phyloP scores from a whole-genome alignment of 2,797 vertebrate genomes.

The Sebastiscus albofasciatus region DNA sequence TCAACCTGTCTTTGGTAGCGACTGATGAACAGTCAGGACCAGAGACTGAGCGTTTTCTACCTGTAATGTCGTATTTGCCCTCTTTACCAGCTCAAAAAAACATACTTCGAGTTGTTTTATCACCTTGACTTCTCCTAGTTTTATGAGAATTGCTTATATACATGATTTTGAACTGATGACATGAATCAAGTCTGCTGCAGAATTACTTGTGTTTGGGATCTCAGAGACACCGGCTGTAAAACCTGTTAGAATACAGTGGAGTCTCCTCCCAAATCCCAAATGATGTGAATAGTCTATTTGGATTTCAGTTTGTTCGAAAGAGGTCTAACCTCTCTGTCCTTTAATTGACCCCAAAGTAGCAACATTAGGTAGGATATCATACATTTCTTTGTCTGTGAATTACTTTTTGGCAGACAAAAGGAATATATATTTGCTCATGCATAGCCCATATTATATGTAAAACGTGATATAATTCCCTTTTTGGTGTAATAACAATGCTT shows the following conservation, averaged over 20 bases:
- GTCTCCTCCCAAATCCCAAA: not conserved
- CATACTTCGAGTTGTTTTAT: not conserved
- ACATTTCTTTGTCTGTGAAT: not conserved
- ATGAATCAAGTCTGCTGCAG: not conserved
- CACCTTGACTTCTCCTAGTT: not conserved
- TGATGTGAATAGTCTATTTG: not conserved
- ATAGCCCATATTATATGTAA: not conserved
- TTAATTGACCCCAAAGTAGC: not conserved
- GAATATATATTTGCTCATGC: not conserved
- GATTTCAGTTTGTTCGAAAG: not conserved
- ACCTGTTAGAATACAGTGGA: not conserved
- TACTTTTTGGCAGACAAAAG: not conserved
- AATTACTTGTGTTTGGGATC: too few species aligned
- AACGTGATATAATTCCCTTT: not conserved
- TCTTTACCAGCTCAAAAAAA: not conserved
- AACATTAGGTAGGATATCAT: not conserved
- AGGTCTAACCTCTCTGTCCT: not conserved
- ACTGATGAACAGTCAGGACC: slow-evolving; percentile 29
- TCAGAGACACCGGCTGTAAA: not conserved
- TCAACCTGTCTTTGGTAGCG: slow-evolving; percentile 13
- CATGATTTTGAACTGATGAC: not conserved
- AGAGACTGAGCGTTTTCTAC: not conserved
- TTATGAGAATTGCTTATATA: not conserved
- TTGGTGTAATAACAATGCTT: not conserved
- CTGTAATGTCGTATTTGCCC: not conserved